A percentile compares a stretch with the other conserved stretches of the same genome.
phyloP scores from a whole-genome alignment of 2,888 invertebrate species.

The Diarsia brunnea region DNA sequence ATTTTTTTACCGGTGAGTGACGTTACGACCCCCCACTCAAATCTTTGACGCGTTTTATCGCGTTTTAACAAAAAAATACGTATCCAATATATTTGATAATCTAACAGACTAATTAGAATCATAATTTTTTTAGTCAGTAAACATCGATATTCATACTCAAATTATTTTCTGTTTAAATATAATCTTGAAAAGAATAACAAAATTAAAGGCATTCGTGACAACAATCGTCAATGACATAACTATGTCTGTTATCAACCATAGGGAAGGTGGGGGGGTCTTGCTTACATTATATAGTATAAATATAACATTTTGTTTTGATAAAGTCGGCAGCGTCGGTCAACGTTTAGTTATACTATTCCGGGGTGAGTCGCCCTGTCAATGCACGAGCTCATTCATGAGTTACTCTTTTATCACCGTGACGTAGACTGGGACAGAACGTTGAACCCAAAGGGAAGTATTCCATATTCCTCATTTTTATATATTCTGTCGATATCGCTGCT shows the following conservation, averaged over 20 bases:
- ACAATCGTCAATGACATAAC: not conserved
- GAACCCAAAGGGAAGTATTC: constrained; percentile 89
- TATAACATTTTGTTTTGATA: constrained; percentile 64
- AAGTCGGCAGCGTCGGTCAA: constrained; percentile 59
- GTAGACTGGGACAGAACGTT: constrained; percentile 83
- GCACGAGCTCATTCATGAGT: constrained; percentile 85
- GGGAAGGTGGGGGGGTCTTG: constrained; percentile 18
- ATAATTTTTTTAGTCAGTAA: no score
- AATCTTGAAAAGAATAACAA: not conserved
- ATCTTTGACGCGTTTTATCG: no score
- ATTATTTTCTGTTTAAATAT: not conserved
- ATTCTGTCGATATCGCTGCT: constrained; percentile 74
- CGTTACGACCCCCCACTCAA: no score
- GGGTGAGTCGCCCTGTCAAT: constrained; percentile 87
- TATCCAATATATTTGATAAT: no score
- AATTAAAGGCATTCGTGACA: not conserved
- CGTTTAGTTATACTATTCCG: constrained; percentile 75
- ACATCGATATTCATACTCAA: not conserved
- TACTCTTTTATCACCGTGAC: constrained; percentile 87
- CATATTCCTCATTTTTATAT: constrained; percentile 84
- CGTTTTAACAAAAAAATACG: no score
- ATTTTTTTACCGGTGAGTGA: no score
- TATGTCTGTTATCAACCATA: not conserved
- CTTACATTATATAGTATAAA: constrained; percentile 39
- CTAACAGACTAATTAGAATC: no score